A percentile compares a stretch with the other conserved stretches of the same genome.
phyloP scores from a whole-genome alignment of 2,888 invertebrate genomes.

The Perdita meconis region DNA sequence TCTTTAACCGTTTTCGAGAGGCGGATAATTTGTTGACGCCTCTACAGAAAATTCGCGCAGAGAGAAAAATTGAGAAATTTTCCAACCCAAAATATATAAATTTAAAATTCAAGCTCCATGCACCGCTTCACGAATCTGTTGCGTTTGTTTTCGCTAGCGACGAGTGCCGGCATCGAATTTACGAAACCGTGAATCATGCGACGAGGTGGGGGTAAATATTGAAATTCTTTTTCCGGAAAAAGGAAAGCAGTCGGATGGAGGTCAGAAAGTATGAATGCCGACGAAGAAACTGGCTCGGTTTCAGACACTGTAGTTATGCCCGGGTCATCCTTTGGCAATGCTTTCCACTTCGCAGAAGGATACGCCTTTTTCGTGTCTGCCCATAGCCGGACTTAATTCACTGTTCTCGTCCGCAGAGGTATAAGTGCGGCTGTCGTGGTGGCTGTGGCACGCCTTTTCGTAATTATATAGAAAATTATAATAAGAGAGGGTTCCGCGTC shows the following conservation, averaged over 20 bases:
- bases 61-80: not conserved
- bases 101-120: not conserved
- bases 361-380: conserved; percentile 69
- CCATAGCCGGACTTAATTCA: conserved; percentile 65
- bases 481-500: conserved; percentile 22
- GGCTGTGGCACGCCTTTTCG: conserved; percentile 56
- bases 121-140: not conserved
- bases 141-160: not conserved
- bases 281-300: conserved; percentile 49
- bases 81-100: not conserved
- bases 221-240: conserved; percentile 15
- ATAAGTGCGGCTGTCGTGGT: conserved; percentile 29
- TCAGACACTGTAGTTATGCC: conserved; percentile 58
- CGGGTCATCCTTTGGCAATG: conserved; percentile 60
- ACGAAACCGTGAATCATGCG: not conserved
- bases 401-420: conserved; percentile 51
- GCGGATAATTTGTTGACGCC: too few species aligned
- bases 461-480: too few species aligned
- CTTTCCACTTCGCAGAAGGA: conserved; percentile 58
- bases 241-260: not conserved
- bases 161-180: not conserved
- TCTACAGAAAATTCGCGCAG: too few species aligned
- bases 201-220: conserved; percentile 17
- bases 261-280: conserved; percentile 38
- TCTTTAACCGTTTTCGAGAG: too few species aligned